Evolutionary conservation across 2,113 vertebrate species (phyloP).

Genomic region (Pseudois nayaur): DNA sequence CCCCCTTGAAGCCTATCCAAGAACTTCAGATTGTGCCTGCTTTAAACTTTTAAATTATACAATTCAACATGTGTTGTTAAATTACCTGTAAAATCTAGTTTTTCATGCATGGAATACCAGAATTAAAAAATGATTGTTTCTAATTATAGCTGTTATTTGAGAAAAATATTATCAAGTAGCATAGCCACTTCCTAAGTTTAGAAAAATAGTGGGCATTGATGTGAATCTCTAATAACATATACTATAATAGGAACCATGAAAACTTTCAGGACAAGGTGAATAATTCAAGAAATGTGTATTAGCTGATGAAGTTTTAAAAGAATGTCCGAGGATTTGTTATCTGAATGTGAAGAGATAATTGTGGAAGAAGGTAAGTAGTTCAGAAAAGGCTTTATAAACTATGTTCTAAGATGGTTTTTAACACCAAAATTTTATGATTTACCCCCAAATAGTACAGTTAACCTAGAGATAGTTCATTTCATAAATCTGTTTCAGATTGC

Average conservation of each 20-base stretch:
- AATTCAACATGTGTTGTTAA: not conserved
- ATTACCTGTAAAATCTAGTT: not conserved
- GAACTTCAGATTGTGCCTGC: not conserved
- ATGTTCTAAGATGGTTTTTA: not conserved
- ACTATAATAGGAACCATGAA: not conserved
- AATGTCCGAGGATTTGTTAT: not conserved
- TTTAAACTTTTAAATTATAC: not conserved
- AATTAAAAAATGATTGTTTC: not conserved
- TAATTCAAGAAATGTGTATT: slow-evolving; percentile 1
- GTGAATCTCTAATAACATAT: not conserved
- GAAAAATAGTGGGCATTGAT: not conserved
- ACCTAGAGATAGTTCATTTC: not conserved
- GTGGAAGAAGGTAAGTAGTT: not conserved
- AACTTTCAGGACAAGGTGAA: not conserved
- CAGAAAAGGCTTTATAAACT: not conserved
- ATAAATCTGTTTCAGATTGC: slow-evolving; percentile 13
- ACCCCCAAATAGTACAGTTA: not conserved
- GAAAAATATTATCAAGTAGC: not conserved
- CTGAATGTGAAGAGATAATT: not conserved
- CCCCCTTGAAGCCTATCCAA: not conserved
- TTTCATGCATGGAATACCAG: not conserved
- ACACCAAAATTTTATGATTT: not conserved
- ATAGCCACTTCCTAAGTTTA: not conserved
- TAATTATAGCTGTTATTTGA: not conserved
- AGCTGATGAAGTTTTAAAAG: not conserved